Evolutionary conservation across 2,888 invertebrate species (phyloP).

Genomic region (Cancer borealis): DNA sequence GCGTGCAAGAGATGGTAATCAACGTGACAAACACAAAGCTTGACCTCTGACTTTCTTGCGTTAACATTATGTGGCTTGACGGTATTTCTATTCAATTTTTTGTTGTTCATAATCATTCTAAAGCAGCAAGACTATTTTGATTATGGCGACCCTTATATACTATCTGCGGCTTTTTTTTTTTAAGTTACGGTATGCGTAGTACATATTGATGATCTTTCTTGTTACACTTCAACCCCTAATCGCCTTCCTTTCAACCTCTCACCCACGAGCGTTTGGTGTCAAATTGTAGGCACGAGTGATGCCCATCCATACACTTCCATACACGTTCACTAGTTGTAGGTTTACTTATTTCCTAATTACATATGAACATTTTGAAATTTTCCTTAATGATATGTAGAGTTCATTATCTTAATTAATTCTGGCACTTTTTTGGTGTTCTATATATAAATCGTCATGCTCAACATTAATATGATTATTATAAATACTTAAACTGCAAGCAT

Average conservation of each 20-base stretch:
- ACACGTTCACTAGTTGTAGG: too few species aligned
- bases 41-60: background rate
- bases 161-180: background rate
- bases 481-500: background rate
- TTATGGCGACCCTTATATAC: background rate
- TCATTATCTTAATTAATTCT: background rate
- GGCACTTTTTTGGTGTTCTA: background rate
- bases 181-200: too few species aligned
- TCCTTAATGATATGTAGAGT: background rate
- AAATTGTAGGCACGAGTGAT: too few species aligned
- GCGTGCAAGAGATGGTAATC: background rate
- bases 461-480: background rate
- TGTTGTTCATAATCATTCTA: background rate
- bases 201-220: too few species aligned
- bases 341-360: background rate
- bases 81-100: background rate
- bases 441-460: background rate
- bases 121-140: background rate
- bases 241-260: too few species aligned
- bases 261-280: too few species aligned
- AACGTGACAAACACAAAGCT: background rate
- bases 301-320: too few species aligned
- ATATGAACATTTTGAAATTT: background rate
- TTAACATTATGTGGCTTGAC: background rate
- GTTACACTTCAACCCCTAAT: too few species aligned